These are phyloP conservation scores for Habropoda laboriosa DNA, from an alignment of 1,140 invertebrate genomes.

Conservation along the genomic window DNA sequence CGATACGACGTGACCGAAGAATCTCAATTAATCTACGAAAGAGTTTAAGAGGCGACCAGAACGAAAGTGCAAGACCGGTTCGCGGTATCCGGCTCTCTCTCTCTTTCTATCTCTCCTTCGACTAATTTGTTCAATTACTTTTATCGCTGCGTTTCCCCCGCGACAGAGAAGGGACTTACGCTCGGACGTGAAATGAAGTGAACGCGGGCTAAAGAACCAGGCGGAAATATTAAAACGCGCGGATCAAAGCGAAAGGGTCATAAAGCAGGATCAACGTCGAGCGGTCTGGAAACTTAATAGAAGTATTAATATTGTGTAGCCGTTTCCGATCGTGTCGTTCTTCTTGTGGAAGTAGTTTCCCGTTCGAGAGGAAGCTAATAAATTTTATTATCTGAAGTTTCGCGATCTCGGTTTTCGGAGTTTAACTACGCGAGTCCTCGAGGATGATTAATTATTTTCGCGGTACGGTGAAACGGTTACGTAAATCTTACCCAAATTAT, in stretches of 20 bases:
- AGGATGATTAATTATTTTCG: neutral
- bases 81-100: neutral
- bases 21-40: slow-evolving; percentile 67
- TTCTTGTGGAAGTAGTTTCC: neutral
- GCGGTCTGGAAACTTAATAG: slow-evolving; percentile 19
- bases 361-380: neutral
- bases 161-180: no score
- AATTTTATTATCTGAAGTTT: slow-evolving; percentile 15
- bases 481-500: neutral
- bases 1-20: slow-evolving; percentile 58
- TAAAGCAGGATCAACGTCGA: slow-evolving; percentile 1
- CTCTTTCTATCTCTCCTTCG: no score
- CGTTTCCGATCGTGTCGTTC: neutral
- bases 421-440: no score
- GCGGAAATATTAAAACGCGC: neutral
- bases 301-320: slow-evolving; percentile 13
- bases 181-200: slow-evolving; percentile 11
- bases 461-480: neutral
- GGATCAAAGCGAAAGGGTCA: slow-evolving; percentile 3
- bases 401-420: neutral
- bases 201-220: neutral
- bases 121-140: slow-evolving; percentile 47
- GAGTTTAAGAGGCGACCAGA: slow-evolving; percentile 21
- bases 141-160: slow-evolving; percentile 11
- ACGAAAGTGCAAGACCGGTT: neutral